phyloP scores from a whole-genome alignment of 2,113 vertebrate species.

The Furnarius figulus region DNA sequence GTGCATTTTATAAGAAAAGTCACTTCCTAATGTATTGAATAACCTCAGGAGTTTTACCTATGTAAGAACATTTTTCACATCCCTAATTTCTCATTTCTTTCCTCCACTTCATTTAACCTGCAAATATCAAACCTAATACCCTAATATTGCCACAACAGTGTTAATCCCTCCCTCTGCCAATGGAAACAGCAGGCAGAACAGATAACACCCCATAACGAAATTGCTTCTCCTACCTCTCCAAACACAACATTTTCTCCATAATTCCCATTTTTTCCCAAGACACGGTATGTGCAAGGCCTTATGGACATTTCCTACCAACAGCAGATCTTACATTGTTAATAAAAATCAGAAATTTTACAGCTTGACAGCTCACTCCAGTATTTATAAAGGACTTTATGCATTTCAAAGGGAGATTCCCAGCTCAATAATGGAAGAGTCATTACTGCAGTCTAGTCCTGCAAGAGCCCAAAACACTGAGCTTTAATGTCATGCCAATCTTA shows the following conservation, averaged over 20 bases:
- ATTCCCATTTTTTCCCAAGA: not conserved
- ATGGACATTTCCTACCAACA: not conserved
- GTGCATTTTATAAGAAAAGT: not conserved
- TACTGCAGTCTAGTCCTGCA: not conserved
- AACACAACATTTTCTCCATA: not conserved
- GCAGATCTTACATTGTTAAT: not conserved
- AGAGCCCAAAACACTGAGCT: not conserved
- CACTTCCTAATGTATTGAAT: not conserved
- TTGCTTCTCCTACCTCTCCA: not conserved
- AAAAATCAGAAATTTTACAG: not conserved
- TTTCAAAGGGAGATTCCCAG: conserved; percentile 1
- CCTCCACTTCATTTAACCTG: not conserved
- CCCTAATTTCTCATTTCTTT: not conserved
- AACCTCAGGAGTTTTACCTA: not conserved
- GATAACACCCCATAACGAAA: not conserved
- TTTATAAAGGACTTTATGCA: not conserved
- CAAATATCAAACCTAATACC: not conserved
- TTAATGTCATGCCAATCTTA: conserved; percentile 34
- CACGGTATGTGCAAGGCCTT: not conserved
- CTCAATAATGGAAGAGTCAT: not conserved
- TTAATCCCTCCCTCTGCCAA: not conserved
- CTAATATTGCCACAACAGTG: not conserved
- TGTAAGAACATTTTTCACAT: not conserved
- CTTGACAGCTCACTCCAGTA: not conserved
- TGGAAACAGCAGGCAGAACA: not conserved